phyloP scores from a whole-genome alignment of 2,113 vertebrate species.

The Dascyllus trimaculatus region DNA sequence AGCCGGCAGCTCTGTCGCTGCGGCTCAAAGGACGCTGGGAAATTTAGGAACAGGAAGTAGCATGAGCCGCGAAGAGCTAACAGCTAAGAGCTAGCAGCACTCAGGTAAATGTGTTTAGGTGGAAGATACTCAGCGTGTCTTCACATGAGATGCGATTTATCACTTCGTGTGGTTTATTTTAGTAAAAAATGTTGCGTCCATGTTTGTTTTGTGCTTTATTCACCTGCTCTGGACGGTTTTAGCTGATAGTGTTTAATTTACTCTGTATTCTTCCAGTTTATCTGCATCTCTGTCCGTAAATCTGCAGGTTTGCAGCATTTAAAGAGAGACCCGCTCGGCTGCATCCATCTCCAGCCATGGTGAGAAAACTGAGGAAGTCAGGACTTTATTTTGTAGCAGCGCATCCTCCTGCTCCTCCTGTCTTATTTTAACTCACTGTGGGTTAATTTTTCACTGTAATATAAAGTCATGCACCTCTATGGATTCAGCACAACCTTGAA shows the following conservation, averaged over 20 bases:
- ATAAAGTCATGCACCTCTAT: too few relatives aligned
- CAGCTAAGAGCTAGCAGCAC: too few relatives aligned
- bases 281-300: background rate
- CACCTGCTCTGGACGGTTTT: too few relatives aligned
- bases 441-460: too few relatives aligned
- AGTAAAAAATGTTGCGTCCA: too few relatives aligned
- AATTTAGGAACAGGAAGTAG: background rate
- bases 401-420: background rate
- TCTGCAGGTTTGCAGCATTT: background rate
- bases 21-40: conserved; percentile 62
- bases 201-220: too few relatives aligned
- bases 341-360: conserved; percentile 35
- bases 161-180: too few relatives aligned
- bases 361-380: background rate
- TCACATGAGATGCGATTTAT: too few relatives aligned
- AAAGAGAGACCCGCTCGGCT: background rate
- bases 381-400: background rate
- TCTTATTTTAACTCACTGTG: too few relatives aligned
- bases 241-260: fast-evolving
- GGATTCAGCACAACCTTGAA: too few relatives aligned
- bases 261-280: background rate
- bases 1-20: fast-evolving
- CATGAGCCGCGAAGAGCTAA: fast-evolving
- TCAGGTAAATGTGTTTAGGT: background rate
- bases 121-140: fast-evolving